Conservation (phyloP, 2,888 invertebrate species). For the Lamellibrachia columna region DNA sequence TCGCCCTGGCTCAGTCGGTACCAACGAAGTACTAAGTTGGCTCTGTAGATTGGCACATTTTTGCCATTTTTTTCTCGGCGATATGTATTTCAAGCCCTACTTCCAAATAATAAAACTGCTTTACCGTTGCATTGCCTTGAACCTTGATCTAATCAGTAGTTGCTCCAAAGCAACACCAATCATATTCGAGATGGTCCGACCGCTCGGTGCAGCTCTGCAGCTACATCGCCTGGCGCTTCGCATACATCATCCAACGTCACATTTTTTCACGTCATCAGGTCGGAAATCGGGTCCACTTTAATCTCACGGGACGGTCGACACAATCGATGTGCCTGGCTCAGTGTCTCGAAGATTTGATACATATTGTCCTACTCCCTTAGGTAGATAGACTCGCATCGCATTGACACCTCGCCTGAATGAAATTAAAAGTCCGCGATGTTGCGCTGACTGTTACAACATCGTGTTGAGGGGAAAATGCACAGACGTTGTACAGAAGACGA, state of each 20-base stretch:
- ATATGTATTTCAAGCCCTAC: background rate
- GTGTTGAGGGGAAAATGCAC: background rate
- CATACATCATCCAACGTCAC: background rate
- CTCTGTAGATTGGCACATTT: background rate
- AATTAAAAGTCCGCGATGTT: background rate
- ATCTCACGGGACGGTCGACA: background rate
- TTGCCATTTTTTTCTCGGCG: background rate
- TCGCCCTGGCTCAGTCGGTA: background rate
- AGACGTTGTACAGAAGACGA: background rate
- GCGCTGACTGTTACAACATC: constrained; percentile 2
- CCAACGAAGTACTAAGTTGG: background rate
- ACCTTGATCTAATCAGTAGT: background rate
- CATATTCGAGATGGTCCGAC: background rate
- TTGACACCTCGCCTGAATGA: background rate
- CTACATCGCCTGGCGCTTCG: background rate
- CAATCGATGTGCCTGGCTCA: background rate
- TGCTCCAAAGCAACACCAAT: background rate
- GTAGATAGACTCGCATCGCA: background rate
- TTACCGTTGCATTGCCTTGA: background rate
- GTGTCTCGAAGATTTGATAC: background rate
- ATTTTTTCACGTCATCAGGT: background rate
- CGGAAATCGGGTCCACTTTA: background rate
- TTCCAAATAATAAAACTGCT: background rate
- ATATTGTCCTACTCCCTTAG: background rate
- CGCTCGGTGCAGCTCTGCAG: background rate